Conservation (phyloP, 2,888 invertebrate genomes). For the Sarcophaga subvicina region DNA sequence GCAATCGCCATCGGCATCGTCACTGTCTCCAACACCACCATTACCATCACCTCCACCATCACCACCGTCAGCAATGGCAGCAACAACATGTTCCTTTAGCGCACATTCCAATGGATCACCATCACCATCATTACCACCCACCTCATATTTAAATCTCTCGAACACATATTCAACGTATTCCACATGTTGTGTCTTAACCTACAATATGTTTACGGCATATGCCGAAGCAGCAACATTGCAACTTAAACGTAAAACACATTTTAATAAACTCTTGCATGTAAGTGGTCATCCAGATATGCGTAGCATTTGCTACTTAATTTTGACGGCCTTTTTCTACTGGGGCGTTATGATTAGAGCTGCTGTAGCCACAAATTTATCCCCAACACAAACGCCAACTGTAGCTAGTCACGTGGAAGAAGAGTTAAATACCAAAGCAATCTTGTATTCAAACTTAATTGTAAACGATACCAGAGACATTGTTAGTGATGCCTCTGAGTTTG, state of each 20-base stretch:
- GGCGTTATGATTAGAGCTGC: slow-evolving; percentile 78
- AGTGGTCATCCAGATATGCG: slow-evolving; percentile 67
- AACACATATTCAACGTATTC: slow-evolving; percentile 41
- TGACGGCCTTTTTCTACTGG: slow-evolving; percentile 78
- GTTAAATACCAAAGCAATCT: slow-evolving; percentile 34
- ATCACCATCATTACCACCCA: not conserved
- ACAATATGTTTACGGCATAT: slow-evolving; percentile 62
- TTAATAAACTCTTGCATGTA: slow-evolving; percentile 63
- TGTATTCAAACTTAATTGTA: slow-evolving; percentile 46
- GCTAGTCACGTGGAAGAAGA: slow-evolving; percentile 40
- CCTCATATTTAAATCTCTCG: slow-evolving; percentile 21
- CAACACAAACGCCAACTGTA: slow-evolving; percentile 51
- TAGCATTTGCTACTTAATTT: slow-evolving; percentile 74
- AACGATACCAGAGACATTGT: not conserved
- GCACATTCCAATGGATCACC: not conserved
- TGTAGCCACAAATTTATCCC: slow-evolving; percentile 71
- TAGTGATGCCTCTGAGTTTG: not conserved
- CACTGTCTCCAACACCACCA: slow-evolving; percentile 11
- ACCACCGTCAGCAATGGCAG: not conserved
- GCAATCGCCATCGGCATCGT: slow-evolving; percentile 40
- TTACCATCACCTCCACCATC: not conserved
- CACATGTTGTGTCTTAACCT: slow-evolving; percentile 61
- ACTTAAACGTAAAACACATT: slow-evolving; percentile 67
- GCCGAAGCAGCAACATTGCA: slow-evolving; percentile 66
- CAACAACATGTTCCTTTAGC: not conserved